Evolutionary conservation across 2,113 vertebrate species (phyloP).

Genomic region (Gobius niger): DNA sequence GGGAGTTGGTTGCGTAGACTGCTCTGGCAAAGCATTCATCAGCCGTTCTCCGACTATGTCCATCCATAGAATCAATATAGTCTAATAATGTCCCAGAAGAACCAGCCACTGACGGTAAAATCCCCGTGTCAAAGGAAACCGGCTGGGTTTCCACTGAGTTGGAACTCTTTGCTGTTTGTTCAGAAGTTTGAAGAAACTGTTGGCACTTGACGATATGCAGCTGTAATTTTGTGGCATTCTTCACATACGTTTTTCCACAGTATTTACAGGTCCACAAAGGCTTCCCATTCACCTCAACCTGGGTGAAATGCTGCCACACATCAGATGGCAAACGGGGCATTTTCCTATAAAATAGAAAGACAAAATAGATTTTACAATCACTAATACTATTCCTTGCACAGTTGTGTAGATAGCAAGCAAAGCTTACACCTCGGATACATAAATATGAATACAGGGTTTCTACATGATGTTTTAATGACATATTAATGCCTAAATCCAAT

Average conservation of each 20-base stretch:
- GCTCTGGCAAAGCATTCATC: background rate
- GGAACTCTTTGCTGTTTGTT: background rate
- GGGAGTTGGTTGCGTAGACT: background rate
- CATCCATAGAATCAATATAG: background rate
- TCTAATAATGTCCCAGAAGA: too few species aligned
- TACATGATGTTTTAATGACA: too few species aligned
- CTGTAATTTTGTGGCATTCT: background rate
- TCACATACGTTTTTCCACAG: background rate
- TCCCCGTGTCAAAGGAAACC: too few species aligned
- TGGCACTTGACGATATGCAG: background rate
- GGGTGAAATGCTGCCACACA: background rate
- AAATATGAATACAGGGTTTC: too few species aligned
- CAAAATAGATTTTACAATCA: background rate
- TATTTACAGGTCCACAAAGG: background rate
- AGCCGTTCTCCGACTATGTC: background rate
- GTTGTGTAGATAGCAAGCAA: too few species aligned
- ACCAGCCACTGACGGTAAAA: too few species aligned
- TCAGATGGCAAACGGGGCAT: background rate
- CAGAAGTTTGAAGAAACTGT: background rate
- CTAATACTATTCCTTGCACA: too few species aligned
- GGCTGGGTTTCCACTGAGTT: background rate
- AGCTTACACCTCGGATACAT: too few species aligned
- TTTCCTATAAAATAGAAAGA: background rate
- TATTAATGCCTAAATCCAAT: too few species aligned
- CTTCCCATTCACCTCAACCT: background rate